Evolutionary conservation across 1,140 invertebrate genomes (phyloP), one percentile per base, ranked within the genome.

Genomic region (Drosophila nasuta): DNA sequence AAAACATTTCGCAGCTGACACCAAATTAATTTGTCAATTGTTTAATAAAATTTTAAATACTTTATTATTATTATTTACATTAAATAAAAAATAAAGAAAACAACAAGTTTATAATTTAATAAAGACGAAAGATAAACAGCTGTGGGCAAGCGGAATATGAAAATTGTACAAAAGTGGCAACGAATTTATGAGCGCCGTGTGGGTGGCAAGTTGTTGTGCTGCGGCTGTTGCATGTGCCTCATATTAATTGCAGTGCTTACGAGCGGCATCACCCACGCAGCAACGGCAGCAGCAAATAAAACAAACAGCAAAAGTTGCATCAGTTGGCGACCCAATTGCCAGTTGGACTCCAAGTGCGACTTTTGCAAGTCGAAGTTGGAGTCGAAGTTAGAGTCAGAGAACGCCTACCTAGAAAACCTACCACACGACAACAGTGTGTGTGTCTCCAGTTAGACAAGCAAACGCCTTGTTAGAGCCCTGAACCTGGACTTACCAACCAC

Each of bases 211-310:
- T 33, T 54, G 56, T 51, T 75, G 3, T 4, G 63, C 25, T 63
- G 13, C 5, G 57, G 25, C n/a, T 70, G 30, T 73, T 85, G 68
- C 81, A 85, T 85, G 68, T 80, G 78, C 68, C 68, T 70, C 52
- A 68, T 86, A 86, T 87, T 86, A 87, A 88, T 88, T 87, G 82
- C 82, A 77, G 54, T 77, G 77, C 74, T 86, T 86, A 82, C 67
- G 51, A 67, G 67, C 51, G 62, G 68, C 49, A 57, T 70, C 82
- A 69, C 81, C 82, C 82, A 85, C 81, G 49, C 75, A 43, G 49
- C 74, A 43, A 25, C 20, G 20, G 20, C 20, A 25, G 49, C 75
- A 43, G 45, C 77, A 69, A 74, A 74, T 71, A 80, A 82, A 82
- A 81, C 70, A 86, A 86, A 78, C 80, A 72, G 49, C 56, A 75